Percentiles rank a stretch among this genome's conserved stretches.
phyloP scores from a whole-genome alignment of 23 tunicate genomes.

The Trididemnum clinides region DNA sequence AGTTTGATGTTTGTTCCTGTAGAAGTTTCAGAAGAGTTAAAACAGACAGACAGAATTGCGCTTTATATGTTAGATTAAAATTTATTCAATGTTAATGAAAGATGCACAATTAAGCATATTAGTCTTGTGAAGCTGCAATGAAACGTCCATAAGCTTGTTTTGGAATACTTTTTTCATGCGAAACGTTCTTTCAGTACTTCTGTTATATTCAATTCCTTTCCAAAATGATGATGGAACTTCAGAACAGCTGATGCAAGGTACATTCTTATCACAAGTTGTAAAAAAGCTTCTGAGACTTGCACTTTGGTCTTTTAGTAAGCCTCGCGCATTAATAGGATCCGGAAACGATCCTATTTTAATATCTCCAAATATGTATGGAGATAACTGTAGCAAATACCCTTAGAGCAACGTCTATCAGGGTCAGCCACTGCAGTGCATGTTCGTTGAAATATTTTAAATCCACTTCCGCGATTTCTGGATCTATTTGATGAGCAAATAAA shows the following conservation, averaged over 20 bases:
- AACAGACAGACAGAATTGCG: no score
- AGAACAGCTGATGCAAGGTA: background rate
- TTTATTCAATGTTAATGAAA: background rate
- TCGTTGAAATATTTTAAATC: background rate
- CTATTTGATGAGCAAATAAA: background rate
- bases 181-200: background rate
- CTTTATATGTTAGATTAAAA: no score
- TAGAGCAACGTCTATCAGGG: background rate
- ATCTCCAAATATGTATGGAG: background rate
- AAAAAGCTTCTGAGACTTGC: background rate
- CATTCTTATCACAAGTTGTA: no score
- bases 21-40: no score
- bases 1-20: no score
- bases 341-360: background rate
- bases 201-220: background rate
- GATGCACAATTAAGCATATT: background rate
- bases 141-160: background rate
- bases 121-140: background rate
- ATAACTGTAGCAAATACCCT: background rate
- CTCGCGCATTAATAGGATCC: background rate
- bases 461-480: background rate
- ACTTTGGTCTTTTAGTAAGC: background rate
- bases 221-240: background rate
- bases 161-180: background rate
- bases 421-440: background rate